Base-by-base conservation (phyloP, 2,797 vertebrate species). In the Sebastes miniatus region DNA sequence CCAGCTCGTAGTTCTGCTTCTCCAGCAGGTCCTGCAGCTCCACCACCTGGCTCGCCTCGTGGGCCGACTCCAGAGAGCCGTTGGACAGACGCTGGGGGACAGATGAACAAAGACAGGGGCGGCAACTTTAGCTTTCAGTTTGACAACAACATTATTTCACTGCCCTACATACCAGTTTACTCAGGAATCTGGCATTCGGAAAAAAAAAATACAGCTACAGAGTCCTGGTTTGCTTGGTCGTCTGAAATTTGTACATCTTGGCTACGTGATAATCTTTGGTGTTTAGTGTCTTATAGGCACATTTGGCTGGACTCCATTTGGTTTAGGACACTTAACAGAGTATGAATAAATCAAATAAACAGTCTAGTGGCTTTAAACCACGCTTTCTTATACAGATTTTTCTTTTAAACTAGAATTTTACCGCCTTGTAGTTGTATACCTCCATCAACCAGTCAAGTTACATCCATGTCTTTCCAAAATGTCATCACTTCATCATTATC, bases 1-100 rank as follows among this genome's bases (percentile, higher is more conserved):
- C 96, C 97, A 99, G 97, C 95, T 99, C 99, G 77, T 98, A 99
- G 94, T 99, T 99, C 90, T 99, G 99, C 83, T 99, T 99, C 94
- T 99, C 99, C 88, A 99, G 95, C 61, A 99, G 93, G 87, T 99
- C 98, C 94, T 99, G 98, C 70, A 99, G 96, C 93, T 99, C 99
- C 66, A 97, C 95, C 92, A 99, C 97, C 94, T 99, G 98, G 91
- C 97, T 97, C 31, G 97, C 96, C 83, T 99, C 98, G 73, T 98
- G 97, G 47, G 96, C 97, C 4, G 97, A 97, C 88, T 99, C 98
- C 94, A 99, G 96, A 29, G 98, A 97, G 71, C 98, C 98, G 69
- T 99, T 99, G 14, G 98, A 99, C 64, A 99, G 92, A 8, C 98
- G 97, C 98, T 99, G 93, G 18, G 36, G 50, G 50, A 2, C 7